Evolutionary conservation across 2,113 vertebrate genomes (phyloP), one percentile per base, ranked within the genome.

Genomic region (Malurus melanocephalus): DNA sequence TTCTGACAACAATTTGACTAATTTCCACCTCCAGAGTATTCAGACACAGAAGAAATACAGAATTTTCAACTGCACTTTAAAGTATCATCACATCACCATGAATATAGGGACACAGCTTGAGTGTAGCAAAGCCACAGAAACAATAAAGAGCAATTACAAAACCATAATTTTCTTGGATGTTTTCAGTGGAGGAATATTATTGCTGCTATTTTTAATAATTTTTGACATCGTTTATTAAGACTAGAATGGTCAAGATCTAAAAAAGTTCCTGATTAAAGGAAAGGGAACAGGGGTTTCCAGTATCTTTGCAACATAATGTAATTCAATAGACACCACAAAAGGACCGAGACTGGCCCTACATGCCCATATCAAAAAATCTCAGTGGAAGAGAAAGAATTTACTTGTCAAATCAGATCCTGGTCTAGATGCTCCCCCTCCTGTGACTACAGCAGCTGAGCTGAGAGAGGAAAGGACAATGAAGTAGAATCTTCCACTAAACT

Each of bases 261-360:
- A 72, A 49, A 72, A 30, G 13, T 19, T 83, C n/a, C 42, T 32
- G 11, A 49, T 62, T 40, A 79, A 84, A 67, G 13, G 49, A 75
- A 66, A 81, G 19, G 10, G 26, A 81, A 49, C 8, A 53, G 61
- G 61, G 12, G 3, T 55, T 89, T 80, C 40, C 53, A 85, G 15
- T 23, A 74, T 27, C 21, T 80, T 43, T 73, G 43, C 30, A 43
- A 59, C 7, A 5, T 20, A 66, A 62, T 2, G 0, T 42, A 65
- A 61, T 57, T 60, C 55, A 87, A 35, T 11, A 38, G 3, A 38
- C 0, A 0, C 7, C 30, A 85, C 21, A 42, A 65, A 87, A 73
- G 4, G 10, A 18, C 26, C 61, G 24, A 72, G 40, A 57, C 5
- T 55, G 32, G 17, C 23, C 16, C 23, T 57, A 35, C 0, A 0